Evolutionary conservation across 2,888 invertebrate species (phyloP).

Genomic region (Cartodere bifasciata): DNA sequence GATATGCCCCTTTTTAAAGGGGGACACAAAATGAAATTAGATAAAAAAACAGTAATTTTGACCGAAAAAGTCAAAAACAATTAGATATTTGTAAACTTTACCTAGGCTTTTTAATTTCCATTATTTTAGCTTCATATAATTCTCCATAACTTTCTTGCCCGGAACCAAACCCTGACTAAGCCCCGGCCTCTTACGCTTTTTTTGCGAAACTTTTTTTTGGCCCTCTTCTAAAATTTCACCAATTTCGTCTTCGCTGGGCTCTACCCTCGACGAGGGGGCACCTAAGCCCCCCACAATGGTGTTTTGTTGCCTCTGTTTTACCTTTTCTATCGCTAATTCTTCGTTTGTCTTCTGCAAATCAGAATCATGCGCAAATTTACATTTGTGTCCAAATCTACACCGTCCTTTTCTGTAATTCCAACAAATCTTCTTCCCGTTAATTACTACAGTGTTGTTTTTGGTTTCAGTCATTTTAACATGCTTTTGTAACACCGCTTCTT

Average conservation of each 20-base stretch:
- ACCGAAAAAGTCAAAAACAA: too few species aligned
- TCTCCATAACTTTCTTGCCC: conserved; percentile 74
- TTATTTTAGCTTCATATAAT: conserved; percentile 51
- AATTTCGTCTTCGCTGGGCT: conserved; percentile 17
- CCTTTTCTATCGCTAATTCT: conserved; percentile 44
- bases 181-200: conserved; percentile 64
- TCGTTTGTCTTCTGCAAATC: conserved; percentile 56
- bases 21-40: too few species aligned
- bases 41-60: too few species aligned
- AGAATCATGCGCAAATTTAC: conserved; percentile 83
- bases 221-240: conserved; percentile 20
- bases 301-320: conserved; percentile 30
- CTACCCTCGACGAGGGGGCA: conserved; percentile 20
- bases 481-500: conserved; percentile 70
- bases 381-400: conserved; percentile 84
- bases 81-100: too few species aligned
- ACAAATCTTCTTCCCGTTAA: conserved; percentile 81
- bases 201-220: conserved; percentile 14
- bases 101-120: too few species aligned
- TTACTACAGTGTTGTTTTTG: conserved; percentile 54
- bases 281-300: conserved; percentile 23
- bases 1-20: too few species aligned
- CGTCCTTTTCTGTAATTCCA: conserved; percentile 87
- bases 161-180: conserved; percentile 64
- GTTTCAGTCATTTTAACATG: conserved; percentile 84